These are phyloP conservation scores for Athene noctua DNA, from an alignment of 2,113 vertebrate genomes.

Conservation along the genomic window DNA sequence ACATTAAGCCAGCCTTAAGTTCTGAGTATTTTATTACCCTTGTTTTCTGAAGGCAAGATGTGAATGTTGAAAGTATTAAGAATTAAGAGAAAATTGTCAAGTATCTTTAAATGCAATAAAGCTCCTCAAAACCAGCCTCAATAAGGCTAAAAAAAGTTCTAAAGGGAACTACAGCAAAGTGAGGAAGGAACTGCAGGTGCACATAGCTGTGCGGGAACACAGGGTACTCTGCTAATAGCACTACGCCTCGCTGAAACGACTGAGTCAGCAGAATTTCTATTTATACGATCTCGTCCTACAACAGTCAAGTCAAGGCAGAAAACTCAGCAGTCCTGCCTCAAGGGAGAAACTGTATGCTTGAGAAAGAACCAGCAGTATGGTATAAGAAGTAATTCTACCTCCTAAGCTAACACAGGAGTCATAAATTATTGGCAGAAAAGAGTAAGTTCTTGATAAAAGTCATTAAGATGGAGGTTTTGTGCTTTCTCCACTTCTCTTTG, in stretches of 20 bases:
- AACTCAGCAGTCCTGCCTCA: constrained; percentile 26
- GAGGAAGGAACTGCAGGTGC: constrained; percentile 67
- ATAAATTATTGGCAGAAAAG: background rate
- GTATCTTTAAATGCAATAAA: constrained; percentile 15
- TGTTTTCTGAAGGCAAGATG: background rate
- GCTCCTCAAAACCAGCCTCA: background rate
- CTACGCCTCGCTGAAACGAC: constrained; percentile 50
- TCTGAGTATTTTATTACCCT: background rate
- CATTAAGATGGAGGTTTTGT: background rate
- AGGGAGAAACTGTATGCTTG: background rate
- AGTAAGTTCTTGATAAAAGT: background rate
- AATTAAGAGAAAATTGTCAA: constrained; percentile 4
- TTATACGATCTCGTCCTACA: constrained; percentile 56
- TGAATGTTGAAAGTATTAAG: background rate
- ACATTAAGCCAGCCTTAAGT: background rate
- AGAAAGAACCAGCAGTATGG: background rate
- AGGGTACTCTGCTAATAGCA: constrained; percentile 59
- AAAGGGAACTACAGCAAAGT: constrained; percentile 48
- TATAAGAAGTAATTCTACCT: background rate
- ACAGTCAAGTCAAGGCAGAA: constrained; percentile 11
- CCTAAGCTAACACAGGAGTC: background rate
- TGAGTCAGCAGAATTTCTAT: constrained; percentile 65
- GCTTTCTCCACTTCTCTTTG: background rate
- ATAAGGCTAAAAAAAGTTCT: constrained; percentile 18
- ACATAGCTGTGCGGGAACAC: constrained; percentile 37